These are phyloP conservation scores for Mungos mungo DNA, from an alignment of 2,113 vertebrate species.

Conservation along the genomic window DNA sequence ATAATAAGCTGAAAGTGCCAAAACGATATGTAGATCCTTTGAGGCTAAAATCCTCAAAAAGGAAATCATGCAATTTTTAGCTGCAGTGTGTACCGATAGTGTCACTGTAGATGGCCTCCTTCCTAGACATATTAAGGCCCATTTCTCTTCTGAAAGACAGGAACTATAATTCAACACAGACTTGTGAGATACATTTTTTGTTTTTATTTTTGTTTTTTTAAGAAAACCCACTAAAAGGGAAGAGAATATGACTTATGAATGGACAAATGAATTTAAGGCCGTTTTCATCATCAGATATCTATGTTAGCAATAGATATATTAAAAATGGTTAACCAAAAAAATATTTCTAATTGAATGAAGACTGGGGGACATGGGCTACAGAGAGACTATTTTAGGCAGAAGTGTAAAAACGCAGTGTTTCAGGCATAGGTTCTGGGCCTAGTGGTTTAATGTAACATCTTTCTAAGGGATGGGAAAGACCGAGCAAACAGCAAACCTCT, in stretches of 20 bases:
- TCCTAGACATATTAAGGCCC: neutral
- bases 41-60: neutral
- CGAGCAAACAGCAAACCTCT: neutral
- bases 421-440: neutral
- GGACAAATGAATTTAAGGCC: neutral
- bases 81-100: neutral
- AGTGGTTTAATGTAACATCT: neutral
- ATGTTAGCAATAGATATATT: neutral
- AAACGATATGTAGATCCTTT: neutral
- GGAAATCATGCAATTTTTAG: neutral
- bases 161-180: neutral
- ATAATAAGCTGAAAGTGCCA: neutral
- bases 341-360: neutral
- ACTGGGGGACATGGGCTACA: neutral
- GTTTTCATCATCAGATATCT: neutral
- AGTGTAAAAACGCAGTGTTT: neutral
- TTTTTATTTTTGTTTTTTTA: neutral
- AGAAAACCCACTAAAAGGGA: neutral
- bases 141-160: neutral
- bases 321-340: neutral
- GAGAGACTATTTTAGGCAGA: slow-evolving; percentile 8
- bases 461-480: neutral
- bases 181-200: neutral
- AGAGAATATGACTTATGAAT: neutral
- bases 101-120: neutral